Percentiles rank a stretch among this genome's conserved stretches.
phyloP scores from a whole-genome alignment of 2,888 invertebrate genomes.

The Cistogaster globosa region DNA sequence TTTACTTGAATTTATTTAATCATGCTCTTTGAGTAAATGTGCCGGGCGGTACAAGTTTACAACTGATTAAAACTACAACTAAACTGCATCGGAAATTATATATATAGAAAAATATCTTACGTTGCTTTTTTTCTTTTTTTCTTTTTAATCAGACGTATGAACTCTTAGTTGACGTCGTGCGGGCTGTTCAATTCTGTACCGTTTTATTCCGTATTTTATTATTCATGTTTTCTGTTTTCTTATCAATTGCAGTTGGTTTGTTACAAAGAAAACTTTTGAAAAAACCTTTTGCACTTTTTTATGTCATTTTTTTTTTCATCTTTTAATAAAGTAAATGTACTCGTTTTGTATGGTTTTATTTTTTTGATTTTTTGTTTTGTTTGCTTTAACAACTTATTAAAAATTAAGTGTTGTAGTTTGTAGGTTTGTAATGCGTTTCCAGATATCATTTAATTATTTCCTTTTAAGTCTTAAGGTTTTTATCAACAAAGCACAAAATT shows the following conservation, averaged over 20 bases:
- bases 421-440: conserved; percentile 43
- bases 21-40: conserved; percentile 30
- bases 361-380: conserved; percentile 13
- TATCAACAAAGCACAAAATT: neutral
- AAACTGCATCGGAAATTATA: conserved; percentile 21
- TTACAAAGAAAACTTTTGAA: conserved; percentile 43
- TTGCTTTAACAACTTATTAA: conserved; percentile 18
- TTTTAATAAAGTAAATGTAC: conserved; percentile 13
- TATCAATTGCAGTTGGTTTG: conserved; percentile 59
- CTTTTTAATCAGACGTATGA: conserved; percentile 46
- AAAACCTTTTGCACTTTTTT: conserved; percentile 65
- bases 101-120: neutral
- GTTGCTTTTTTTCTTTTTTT: conserved; percentile 15
- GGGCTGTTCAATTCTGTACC: conserved; percentile 49
- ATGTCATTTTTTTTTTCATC: neutral
- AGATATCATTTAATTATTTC: conserved; percentile 65
- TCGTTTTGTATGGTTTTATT: neutral
- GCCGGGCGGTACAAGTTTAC: conserved; percentile 53
- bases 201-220: conserved; percentile 36
- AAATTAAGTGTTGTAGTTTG: conserved; percentile 51
- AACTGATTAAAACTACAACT: conserved; percentile 62
- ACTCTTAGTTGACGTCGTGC: conserved; percentile 64
- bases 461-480: conserved; percentile 44
- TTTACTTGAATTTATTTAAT: conserved; percentile 14
- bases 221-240: conserved; percentile 39